Conservation (phyloP, 2,797 vertebrate genomes). For the Pipistrellus pygmaeus region DNA sequence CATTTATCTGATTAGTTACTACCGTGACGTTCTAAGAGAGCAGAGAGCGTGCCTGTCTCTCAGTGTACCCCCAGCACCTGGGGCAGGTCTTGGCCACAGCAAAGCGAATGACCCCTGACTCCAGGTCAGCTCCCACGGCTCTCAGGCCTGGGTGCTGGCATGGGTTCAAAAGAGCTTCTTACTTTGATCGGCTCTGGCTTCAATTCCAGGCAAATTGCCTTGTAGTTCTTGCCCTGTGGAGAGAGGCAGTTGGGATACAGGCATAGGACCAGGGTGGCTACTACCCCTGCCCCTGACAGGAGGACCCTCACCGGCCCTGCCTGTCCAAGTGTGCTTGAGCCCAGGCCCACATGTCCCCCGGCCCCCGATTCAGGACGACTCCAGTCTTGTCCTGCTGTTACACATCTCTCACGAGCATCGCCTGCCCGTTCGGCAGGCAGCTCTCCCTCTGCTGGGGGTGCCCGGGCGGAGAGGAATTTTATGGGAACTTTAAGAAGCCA, state of each 20-base stretch:
- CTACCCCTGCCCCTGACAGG: not conserved
- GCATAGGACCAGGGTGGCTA: not conserved
- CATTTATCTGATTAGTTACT: not conserved
- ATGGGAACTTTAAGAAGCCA: not conserved
- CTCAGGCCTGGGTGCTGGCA: slow-evolving; percentile 36
- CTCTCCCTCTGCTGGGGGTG: not conserved
- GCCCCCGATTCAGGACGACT: not conserved
- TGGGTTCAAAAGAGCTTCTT: slow-evolving; percentile 29
- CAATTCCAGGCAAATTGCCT: slow-evolving; percentile 44
- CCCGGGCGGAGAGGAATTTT: not conserved
- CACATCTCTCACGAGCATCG: accelerated
- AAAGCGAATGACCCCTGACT: not conserved
- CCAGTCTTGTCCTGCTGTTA: accelerated
- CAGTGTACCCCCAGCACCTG: not conserved
- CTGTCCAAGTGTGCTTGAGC: not conserved
- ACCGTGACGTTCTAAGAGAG: not conserved
- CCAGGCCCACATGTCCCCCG: accelerated
- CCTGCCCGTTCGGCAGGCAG: not conserved
- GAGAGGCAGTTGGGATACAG: not conserved
- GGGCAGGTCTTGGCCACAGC: slow-evolving; percentile 39
- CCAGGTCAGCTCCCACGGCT: slow-evolving; percentile 2
- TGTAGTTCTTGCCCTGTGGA: slow-evolving; percentile 70
- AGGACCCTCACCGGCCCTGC: too few relatives aligned
- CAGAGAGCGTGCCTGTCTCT: not conserved
- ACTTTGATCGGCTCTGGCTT: slow-evolving; percentile 65